Base-by-base conservation (phyloP, 1,140 invertebrate genomes). In the Patella vulgata region DNA sequence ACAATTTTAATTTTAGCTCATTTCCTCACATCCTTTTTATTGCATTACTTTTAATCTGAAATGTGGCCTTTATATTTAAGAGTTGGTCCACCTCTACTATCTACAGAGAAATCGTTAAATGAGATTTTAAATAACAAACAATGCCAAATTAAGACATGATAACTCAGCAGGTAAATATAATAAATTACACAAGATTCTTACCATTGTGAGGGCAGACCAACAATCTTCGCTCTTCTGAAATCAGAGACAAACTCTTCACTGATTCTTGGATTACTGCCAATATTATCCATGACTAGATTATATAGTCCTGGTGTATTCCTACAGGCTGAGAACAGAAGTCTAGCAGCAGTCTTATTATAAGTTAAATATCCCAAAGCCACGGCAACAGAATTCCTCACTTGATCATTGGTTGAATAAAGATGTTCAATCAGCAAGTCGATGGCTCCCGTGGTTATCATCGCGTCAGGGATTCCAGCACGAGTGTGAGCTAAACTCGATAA, bases 281-380 rank as follows among this genome's bases (percentile, higher is more conserved):
- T 81, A 64, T 82, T 83, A 9, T 76, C 66, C 56, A 78, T 80
- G 8, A 85, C 51, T 56, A 70, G 71, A 30, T 82, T 71, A 61
- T 81, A 84, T 19, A 84, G 61, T 6, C 73, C 73, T 2, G 80
- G 81, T 1, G 62, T 74, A 60, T 84, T 82, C n/a, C 83, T 67
- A 60, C 82, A 85, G 19, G 66, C 65, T 42, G 75, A 72, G 3
- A 85, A 72, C 25, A 85, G 59, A 21, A 73, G 58, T 17, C 83
- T 60, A 3, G 77, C 74, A 8, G 82, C 83, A 1, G 82, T 84
- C 47, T 73, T 73, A 68, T 85, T 85, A 62, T 79, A 85, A 4
- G 82, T 81, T 48, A 85, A 62, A 62, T 84, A 84, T 25, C 82
- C 83, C 25, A 85, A 67, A n/a, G 81, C 76, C 42, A 84, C 74